phyloP scores from a whole-genome alignment of 2,113 vertebrate species.

The Plecotus auritus region DNA sequence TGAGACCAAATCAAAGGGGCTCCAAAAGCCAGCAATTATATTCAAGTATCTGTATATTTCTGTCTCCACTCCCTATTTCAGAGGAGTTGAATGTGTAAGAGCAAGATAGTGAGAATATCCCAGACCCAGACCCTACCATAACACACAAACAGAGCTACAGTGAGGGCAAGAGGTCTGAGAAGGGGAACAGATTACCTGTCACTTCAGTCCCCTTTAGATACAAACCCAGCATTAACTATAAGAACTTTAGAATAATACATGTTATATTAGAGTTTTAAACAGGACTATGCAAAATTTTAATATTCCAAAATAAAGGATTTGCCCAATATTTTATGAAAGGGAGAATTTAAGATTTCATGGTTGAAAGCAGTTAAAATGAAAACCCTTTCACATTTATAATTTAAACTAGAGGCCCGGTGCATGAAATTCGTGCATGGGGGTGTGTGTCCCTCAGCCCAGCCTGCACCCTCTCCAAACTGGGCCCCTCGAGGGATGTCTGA shows the following conservation, averaged over 20 bases:
- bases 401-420: no score
- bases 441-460: no score
- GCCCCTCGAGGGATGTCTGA: no score
- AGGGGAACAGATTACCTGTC: not conserved
- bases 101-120: not conserved
- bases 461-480: no score
- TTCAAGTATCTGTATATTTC: not conserved
- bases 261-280: not conserved
- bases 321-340: not conserved
- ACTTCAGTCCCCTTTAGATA: not conserved
- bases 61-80: not conserved
- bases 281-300: not conserved
- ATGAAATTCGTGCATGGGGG: no score
- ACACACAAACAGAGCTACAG: not conserved
- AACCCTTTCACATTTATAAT: not conserved
- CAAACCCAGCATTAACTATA: not conserved
- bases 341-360: not conserved
- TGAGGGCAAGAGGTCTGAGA: not conserved
- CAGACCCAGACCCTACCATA: not conserved
- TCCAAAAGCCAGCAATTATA: not conserved
- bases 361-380: not conserved
- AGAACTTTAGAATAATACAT: not conserved
- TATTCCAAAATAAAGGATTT: conserved; percentile 21
- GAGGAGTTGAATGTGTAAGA: not conserved
- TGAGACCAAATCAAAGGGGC: not conserved